A percentile compares a stretch with the other conserved stretches of the same genome.
Evolutionary conservation across 1,140 invertebrate species (phyloP).

Genomic region (Nasonia vitripennis): DNA sequence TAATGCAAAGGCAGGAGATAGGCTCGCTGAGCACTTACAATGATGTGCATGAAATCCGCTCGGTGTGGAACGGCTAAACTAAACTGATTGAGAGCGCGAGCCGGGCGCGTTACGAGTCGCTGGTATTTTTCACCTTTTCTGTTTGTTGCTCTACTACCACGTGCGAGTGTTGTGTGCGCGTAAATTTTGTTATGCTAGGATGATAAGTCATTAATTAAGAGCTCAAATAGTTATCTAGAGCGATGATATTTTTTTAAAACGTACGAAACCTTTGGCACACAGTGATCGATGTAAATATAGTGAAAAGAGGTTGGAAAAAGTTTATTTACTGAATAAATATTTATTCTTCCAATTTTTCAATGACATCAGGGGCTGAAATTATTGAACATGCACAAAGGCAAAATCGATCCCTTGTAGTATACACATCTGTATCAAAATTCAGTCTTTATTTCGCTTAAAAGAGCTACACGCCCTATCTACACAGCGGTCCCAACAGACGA

Average conservation of each 20-base stretch:
- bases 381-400: not conserved
- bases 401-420: too few species aligned
- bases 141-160: not conserved
- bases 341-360: not conserved
- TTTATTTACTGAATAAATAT: not conserved
- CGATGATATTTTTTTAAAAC: not conserved
- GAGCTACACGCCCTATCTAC: not conserved
- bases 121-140: slow-evolving; percentile 3
- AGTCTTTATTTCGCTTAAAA: not conserved
- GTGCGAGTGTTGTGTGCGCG: too few species aligned
- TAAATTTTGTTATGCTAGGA: too few species aligned
- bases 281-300: not conserved
- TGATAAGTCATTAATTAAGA: not conserved
- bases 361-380: not conserved
- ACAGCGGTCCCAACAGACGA: not conserved
- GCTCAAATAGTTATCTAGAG: not conserved
- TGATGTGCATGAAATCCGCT: slow-evolving; percentile 60
- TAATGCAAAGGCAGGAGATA: slow-evolving; percentile 62
- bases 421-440: not conserved
- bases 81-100: slow-evolving; percentile 18
- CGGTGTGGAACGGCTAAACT: slow-evolving; percentile 8
- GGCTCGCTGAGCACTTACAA: slow-evolving; percentile 67
- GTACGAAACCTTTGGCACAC: not conserved
- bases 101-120: not conserved
- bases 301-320: not conserved